Evolutionary conservation across 2,113 vertebrate species (phyloP).

Genomic region (Anhinga rufa): DNA sequence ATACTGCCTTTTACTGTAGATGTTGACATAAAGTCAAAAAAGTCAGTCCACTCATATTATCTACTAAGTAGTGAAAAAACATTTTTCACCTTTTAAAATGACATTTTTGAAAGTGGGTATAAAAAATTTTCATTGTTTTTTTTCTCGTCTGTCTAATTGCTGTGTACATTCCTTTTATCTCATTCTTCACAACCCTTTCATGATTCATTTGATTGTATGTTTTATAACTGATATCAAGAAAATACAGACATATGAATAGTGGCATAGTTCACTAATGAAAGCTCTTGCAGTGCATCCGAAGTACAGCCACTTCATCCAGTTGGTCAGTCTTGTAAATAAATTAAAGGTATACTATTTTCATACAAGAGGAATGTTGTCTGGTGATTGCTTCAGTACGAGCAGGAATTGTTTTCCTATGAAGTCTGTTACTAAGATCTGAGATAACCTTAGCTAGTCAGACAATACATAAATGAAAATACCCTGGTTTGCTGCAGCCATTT

Average conservation of each 20-base stretch:
- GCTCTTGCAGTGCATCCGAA: constrained; percentile 6
- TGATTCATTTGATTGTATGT: neutral
- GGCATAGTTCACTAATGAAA: neutral
- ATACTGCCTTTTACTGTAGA: neutral
- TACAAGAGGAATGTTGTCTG: constrained; percentile 55
- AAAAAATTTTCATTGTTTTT: neutral
- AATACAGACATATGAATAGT: neutral
- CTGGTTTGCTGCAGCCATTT: neutral
- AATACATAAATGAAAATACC: neutral
- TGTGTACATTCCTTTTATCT: constrained; percentile 47
- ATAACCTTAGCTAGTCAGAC: neutral
- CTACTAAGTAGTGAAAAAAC: neutral
- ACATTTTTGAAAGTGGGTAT: neutral
- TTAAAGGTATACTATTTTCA: constrained; percentile 63
- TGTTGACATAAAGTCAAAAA: neutral
- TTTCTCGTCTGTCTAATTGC: neutral
- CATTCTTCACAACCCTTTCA: neutral
- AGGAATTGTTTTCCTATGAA: neutral
- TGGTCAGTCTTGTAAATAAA: constrained; percentile 57
- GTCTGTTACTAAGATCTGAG: neutral
- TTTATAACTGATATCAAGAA: constrained; percentile 4
- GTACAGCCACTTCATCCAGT: constrained; percentile 37
- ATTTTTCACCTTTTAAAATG: neutral
- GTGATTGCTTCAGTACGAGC: constrained; percentile 5
- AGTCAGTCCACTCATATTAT: neutral